Percentiles rank a stretch among this genome's conserved stretches.
phyloP scores from a whole-genome alignment of 2,797 vertebrate species.

The Phoxinus dragarum region DNA sequence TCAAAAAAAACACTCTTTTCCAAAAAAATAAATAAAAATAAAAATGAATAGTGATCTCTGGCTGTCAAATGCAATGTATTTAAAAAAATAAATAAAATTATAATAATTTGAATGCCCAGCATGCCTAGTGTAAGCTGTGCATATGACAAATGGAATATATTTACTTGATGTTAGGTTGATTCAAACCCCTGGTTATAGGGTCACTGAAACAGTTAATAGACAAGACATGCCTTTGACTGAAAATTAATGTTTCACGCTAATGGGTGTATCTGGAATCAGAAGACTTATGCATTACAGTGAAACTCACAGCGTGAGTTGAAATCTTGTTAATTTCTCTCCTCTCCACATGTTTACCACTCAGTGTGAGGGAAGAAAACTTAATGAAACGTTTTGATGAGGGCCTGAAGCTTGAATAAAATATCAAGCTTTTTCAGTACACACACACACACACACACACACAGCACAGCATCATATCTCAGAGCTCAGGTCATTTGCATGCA shows the following conservation, averaged over 20 bases:
- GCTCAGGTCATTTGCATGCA: constrained; percentile 14
- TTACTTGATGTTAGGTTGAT: neutral
- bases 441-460: neutral
- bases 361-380: constrained; percentile 26
- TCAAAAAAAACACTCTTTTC: neutral
- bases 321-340: constrained; percentile 23
- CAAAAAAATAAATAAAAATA: neutral
- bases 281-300: neutral
- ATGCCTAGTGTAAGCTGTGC: neutral
- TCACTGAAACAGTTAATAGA: constrained; percentile 1
- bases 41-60: neutral
- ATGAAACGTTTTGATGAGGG: constrained; percentile 28
- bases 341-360: constrained; percentile 25
- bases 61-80: neutral
- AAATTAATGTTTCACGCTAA: constrained; percentile 17
- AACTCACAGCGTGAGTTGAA: neutral
- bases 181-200: neutral
- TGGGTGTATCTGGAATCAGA: neutral
- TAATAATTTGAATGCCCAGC: neutral
- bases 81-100: no score
- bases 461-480: constrained; percentile 23
- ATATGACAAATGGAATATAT: neutral
- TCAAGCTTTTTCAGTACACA: neutral
- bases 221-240: neutral
- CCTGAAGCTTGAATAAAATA: constrained; percentile 31